A percentile compares a stretch with the other conserved stretches of the same genome.
These are phyloP conservation scores for Pammene fasciana DNA, from an alignment of 2,888 invertebrate genomes.

Conservation along the genomic window DNA sequence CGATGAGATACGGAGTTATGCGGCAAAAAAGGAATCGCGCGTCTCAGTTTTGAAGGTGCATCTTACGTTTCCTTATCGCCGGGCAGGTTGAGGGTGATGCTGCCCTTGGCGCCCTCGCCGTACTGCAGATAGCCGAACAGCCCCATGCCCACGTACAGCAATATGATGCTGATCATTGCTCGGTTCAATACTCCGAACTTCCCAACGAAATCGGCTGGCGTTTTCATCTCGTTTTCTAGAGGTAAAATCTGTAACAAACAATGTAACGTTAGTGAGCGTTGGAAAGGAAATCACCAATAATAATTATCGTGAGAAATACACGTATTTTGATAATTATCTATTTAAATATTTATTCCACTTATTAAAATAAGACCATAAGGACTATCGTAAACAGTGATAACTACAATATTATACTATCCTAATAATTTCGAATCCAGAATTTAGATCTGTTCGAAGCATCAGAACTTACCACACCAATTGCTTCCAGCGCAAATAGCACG, in stretches of 20 bases:
- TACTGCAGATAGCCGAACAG: constrained; percentile 95
- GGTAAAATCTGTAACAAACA: constrained; percentile 89
- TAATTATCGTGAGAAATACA: no score
- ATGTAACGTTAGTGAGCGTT: neutral
- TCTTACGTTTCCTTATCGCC: constrained; percentile 84
- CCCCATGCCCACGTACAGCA: constrained; percentile 94
- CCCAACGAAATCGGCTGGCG: constrained; percentile 91
- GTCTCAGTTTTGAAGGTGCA: neutral
- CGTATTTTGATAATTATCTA: no score
- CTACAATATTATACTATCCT: no score
- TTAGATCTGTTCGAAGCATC: no score
- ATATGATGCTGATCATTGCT: constrained; percentile 91
- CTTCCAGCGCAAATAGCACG: constrained; percentile 97
- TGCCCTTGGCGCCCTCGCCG: constrained; percentile 87
- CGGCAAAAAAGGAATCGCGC: no score
- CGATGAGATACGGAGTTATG: no score
- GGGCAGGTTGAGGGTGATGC: constrained; percentile 94
- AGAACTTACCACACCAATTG: constrained; percentile 92
- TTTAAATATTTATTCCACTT: no score
- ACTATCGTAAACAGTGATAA: no score
- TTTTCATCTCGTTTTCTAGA: constrained; percentile 96
- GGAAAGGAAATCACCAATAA: no score
- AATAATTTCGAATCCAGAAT: no score
- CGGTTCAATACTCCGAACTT: constrained; percentile 92
- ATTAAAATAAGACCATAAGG: no score